phyloP scores from a whole-genome alignment of 2,888 invertebrate species.

The Hirtodrosophila confusa region DNA sequence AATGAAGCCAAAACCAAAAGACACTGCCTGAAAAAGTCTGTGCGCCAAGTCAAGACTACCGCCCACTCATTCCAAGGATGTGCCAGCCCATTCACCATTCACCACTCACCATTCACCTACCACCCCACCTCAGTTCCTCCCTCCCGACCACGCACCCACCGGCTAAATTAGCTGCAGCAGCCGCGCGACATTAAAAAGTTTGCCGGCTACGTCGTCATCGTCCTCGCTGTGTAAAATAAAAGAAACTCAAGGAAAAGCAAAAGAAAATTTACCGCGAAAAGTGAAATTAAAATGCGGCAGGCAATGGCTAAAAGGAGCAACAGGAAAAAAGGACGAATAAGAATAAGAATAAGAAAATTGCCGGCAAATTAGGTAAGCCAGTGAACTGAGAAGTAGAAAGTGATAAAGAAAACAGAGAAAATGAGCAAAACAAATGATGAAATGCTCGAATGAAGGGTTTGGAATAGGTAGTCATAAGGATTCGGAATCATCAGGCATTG shows the following conservation, averaged over 20 bases:
- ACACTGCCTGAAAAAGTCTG: conserved; percentile 70
- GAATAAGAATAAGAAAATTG: conserved; percentile 9
- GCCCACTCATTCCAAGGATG: conserved; percentile 11
- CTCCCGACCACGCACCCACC: conserved; percentile 2
- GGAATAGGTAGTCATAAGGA: too few relatives aligned
- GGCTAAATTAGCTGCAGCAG: conserved; percentile 57
- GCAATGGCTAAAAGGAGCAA: conserved; percentile 20
- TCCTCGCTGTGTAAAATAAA: conserved; percentile 39
- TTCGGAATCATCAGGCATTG: too few relatives aligned
- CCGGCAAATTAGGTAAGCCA: conserved; percentile 37
- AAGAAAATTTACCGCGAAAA: conserved; percentile 65
- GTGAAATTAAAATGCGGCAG: conserved; percentile 75
- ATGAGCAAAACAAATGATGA: conserved; percentile 45
- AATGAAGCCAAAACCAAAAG: conserved; percentile 67
- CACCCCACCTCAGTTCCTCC: not conserved
- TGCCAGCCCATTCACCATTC: not conserved
- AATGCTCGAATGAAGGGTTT: not conserved
- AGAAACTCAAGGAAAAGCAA: conserved; percentile 45
- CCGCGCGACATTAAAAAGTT: conserved; percentile 75
- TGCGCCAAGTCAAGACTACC: conserved; percentile 56
- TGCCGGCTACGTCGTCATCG: conserved; percentile 48
- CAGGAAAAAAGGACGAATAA: not conserved
- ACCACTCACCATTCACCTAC: conserved; percentile 3
- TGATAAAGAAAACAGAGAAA: conserved; percentile 19
- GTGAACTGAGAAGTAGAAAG: not conserved